phyloP scores from a whole-genome alignment of 2,113 vertebrate genomes.

The Silurus asotus region DNA sequence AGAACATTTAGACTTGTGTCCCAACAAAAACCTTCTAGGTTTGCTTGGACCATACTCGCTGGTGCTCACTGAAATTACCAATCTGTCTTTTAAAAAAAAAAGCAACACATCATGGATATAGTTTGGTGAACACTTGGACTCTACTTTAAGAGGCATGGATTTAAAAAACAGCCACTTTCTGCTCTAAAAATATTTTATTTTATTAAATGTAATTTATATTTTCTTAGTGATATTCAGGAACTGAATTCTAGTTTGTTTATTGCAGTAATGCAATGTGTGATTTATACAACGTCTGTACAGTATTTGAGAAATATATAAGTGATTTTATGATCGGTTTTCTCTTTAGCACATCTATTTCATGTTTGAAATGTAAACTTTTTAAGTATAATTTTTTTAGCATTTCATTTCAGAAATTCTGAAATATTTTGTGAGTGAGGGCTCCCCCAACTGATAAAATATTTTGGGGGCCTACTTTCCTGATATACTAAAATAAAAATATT shows the following conservation, averaged over 20 bases:
- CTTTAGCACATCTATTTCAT: not conserved
- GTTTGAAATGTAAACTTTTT: not conserved
- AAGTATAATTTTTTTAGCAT: not conserved
- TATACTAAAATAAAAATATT: too few relatives aligned
- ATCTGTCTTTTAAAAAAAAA: not conserved
- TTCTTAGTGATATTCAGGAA: too few relatives aligned
- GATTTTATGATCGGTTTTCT: not conserved
- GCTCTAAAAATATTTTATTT: not conserved
- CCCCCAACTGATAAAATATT: too few relatives aligned
- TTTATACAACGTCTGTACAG: not conserved
- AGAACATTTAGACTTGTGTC: too few relatives aligned
- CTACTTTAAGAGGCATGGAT: not conserved
- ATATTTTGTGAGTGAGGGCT: too few relatives aligned
- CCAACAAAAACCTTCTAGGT: too few relatives aligned
- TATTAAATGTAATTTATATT: not conserved
- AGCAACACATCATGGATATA: not conserved
- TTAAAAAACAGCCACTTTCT: not conserved
- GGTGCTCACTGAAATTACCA: not conserved
- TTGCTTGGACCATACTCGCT: not conserved
- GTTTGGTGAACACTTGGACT: not conserved
- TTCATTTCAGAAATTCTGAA: too few relatives aligned
- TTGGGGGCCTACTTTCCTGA: too few relatives aligned
- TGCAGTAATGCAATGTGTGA: not conserved
- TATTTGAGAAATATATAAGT: not conserved
- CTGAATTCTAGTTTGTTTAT: not conserved